Conservation (phyloP, 2,888 invertebrate species). For the Dexiosoma caninum region DNA sequence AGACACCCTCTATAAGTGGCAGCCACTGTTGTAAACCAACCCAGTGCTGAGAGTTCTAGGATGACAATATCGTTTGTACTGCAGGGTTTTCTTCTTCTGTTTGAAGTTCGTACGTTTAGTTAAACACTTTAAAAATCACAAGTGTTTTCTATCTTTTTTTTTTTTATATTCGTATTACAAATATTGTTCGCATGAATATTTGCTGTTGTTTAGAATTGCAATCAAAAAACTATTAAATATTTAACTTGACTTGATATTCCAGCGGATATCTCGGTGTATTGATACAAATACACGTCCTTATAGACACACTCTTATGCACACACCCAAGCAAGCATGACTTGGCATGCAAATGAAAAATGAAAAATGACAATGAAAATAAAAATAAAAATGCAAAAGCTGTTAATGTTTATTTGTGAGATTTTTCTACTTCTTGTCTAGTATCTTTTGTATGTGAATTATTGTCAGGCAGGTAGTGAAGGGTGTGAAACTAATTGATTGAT, state of each 20-base stretch:
- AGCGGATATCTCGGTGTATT: too few relatives aligned
- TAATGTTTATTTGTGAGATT: slow-evolving; percentile 25
- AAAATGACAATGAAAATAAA: not conserved
- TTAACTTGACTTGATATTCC: slow-evolving; percentile 26
- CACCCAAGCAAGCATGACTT: not conserved
- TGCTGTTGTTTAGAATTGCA: slow-evolving; percentile 39
- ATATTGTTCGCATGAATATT: not conserved
- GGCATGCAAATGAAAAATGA: slow-evolving; percentile 10
- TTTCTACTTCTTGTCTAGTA: slow-evolving; percentile 8
- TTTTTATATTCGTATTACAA: not conserved
- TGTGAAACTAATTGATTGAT: not conserved
- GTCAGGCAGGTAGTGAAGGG: not conserved
- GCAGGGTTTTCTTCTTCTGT: not conserved
- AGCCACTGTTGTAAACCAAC: too few relatives aligned
- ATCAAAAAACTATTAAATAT: slow-evolving; percentile 57
- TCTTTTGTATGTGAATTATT: slow-evolving; percentile 15
- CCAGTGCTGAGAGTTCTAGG: too few relatives aligned
- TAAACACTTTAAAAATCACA: slow-evolving; percentile 10
- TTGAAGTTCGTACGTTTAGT: not conserved
- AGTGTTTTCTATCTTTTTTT: not conserved
- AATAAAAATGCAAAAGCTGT: too few relatives aligned
- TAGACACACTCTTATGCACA: not conserved
- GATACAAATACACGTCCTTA: not conserved
- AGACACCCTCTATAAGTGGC: too few relatives aligned
- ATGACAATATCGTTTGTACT: too few relatives aligned